phyloP scores from a whole-genome alignment of 64 coral and sea anemone genomes.

The Actinia equina region DNA sequence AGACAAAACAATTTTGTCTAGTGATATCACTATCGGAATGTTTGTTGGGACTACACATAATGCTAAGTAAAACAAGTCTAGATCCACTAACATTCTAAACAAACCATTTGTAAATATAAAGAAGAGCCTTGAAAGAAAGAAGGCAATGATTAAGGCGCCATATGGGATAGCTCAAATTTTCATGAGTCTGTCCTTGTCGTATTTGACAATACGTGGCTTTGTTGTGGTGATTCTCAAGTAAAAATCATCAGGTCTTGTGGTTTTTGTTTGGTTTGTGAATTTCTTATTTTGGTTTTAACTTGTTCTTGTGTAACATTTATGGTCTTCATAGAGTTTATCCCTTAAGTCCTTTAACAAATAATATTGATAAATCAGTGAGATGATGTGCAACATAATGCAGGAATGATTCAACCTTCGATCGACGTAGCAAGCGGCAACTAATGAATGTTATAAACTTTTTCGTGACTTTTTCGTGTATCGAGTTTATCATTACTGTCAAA shows the following conservation, averaged over 20 bases:
- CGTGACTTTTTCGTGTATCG: no score
- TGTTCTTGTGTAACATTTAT: not conserved
- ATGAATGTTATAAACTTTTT: no score
- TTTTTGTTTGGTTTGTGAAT: not conserved
- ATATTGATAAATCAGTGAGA: no score
- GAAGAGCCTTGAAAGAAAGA: not conserved
- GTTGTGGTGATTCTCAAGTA: not conserved
- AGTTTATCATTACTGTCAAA: no score
- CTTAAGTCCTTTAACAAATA: no score
- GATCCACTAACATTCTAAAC: not conserved
- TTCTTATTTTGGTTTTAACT: not conserved
- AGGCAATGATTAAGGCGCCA: not conserved
- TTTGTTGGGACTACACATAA: not conserved
- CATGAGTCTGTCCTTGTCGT: not conserved
- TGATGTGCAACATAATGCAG: no score
- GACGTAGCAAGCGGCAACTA: no score
- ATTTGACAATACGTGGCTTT: not conserved
- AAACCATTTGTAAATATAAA: not conserved
- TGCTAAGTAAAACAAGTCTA: not conserved
- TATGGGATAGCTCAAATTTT: not conserved
- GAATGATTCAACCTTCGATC: no score
- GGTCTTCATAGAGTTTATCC: no score
- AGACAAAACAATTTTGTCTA: not conserved
- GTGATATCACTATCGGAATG: not conserved
- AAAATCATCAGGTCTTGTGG: not conserved